phyloP scores from a whole-genome alignment of 1,140 invertebrate species.

The Leptinotarsa lineolata region DNA sequence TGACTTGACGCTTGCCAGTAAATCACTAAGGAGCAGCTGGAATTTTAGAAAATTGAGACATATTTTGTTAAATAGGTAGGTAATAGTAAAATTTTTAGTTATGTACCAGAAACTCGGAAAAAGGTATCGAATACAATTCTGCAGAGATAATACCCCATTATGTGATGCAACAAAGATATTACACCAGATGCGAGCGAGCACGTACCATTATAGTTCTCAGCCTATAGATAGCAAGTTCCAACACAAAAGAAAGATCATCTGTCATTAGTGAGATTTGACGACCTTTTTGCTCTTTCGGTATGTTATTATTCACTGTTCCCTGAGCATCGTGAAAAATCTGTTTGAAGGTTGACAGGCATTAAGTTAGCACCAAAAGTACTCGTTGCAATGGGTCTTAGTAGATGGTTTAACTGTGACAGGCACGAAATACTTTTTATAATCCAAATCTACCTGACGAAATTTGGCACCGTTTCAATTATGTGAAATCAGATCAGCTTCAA shows the following conservation, averaged over 20 bases:
- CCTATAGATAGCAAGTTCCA: background rate
- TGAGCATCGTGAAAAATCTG: background rate
- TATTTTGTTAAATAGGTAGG: no score
- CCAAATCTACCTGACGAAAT: no score
- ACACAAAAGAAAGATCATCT: background rate
- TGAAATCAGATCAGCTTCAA: no score
- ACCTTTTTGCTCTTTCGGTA: background rate
- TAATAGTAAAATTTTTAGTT: no score
- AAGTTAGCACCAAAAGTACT: background rate
- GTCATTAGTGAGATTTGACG: constrained; percentile 4
- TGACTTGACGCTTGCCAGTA: no score
- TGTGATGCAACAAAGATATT: background rate
- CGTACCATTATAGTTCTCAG: background rate
- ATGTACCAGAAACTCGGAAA: no score
- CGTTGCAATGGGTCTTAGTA: background rate
- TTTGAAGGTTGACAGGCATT: background rate
- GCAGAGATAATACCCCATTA: background rate
- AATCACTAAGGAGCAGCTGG: no score
- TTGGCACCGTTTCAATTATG: no score
- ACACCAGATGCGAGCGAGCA: background rate
- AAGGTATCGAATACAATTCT: no score
- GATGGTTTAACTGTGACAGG: background rate
- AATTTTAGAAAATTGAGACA: no score
- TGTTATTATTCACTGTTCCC: background rate
- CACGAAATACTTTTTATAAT: no score